Conservation (phyloP, 2,888 invertebrate species). For the Tenthredo livida region DNA sequence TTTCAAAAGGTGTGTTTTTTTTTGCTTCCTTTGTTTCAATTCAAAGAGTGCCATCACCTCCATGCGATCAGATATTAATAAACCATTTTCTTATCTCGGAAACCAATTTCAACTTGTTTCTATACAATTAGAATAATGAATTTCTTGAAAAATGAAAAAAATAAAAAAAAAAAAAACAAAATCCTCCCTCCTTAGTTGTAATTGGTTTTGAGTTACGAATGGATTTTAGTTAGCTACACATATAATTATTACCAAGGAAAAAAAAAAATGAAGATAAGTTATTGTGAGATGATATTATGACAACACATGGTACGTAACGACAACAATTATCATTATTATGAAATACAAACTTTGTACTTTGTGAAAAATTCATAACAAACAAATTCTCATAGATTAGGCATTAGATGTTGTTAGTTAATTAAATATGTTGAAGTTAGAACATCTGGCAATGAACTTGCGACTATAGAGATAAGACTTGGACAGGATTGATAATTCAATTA, state of each 20-base stretch:
- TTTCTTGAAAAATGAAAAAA: too few relatives aligned
- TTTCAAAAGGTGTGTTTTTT: too few relatives aligned
- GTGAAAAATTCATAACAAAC: not conserved
- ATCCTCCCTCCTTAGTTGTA: not conserved
- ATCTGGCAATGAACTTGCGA: too few relatives aligned
- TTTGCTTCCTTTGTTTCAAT: not conserved
- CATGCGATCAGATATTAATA: constrained; percentile 11
- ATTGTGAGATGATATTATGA: not conserved
- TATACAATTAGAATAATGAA: not conserved
- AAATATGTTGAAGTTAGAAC: not conserved
- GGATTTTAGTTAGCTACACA: not conserved
- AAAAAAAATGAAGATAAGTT: not conserved
- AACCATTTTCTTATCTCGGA: not conserved
- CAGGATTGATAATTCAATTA: not conserved
- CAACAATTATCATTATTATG: constrained; percentile 21
- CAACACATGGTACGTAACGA: not conserved
- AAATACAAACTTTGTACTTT: constrained; percentile 47
- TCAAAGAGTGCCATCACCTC: constrained; percentile 23
- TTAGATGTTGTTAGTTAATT: too few relatives aligned
- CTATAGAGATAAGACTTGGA: too few relatives aligned
- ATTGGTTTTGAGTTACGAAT: not conserved
- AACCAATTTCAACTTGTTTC: constrained; percentile 11
- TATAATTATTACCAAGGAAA: not conserved
- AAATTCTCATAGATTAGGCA: too few relatives aligned
- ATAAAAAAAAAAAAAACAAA: too few relatives aligned